phyloP scores from a whole-genome alignment of 53 echinoderm and acorn worm species.

The Patiria pectinifera region DNA sequence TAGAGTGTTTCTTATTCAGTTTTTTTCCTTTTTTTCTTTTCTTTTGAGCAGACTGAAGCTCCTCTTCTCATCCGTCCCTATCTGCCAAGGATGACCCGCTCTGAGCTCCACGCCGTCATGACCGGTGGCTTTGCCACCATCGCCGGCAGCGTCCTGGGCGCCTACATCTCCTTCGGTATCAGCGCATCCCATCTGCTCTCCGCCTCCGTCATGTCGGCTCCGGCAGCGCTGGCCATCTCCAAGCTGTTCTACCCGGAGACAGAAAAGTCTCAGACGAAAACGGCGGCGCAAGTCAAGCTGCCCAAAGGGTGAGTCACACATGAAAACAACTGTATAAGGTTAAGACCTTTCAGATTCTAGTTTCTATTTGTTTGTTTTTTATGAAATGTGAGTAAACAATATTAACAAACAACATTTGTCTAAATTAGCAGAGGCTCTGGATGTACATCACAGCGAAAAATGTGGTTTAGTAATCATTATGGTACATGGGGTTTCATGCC shows the following conservation, averaged over 20 bases:
- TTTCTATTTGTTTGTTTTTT: too few relatives aligned
- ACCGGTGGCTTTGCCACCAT: constrained; percentile 99
- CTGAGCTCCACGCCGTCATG: constrained; percentile 98
- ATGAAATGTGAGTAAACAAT: too few relatives aligned
- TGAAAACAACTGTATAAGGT: too few relatives aligned
- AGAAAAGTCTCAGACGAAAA: constrained; percentile 72
- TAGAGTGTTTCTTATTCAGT: neutral
- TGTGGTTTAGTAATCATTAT: too few relatives aligned
- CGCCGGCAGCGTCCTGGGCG: constrained; percentile 93
- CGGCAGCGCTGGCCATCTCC: constrained; percentile 92
- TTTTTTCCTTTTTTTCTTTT: neutral
- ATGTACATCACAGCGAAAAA: too few relatives aligned
- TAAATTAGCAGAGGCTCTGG: too few relatives aligned
- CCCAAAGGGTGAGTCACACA: constrained; percentile 70
- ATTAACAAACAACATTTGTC: too few relatives aligned
- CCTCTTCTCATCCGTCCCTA: constrained; percentile 91
- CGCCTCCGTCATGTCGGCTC: constrained; percentile 96
- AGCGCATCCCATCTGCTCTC: constrained; percentile 93
- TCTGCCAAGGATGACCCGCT: constrained; percentile 84
- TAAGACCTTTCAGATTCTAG: too few relatives aligned
- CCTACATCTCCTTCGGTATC: constrained; percentile 95
- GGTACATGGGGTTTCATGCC: too few relatives aligned
- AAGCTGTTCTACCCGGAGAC: constrained; percentile 94
- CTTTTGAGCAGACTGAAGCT: constrained; percentile 82
- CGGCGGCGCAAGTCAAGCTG: constrained; percentile 69